These are phyloP conservation scores for Morinoia aosen DNA, from an alignment of 2,888 invertebrate species.

Conservation along the genomic window DNA sequence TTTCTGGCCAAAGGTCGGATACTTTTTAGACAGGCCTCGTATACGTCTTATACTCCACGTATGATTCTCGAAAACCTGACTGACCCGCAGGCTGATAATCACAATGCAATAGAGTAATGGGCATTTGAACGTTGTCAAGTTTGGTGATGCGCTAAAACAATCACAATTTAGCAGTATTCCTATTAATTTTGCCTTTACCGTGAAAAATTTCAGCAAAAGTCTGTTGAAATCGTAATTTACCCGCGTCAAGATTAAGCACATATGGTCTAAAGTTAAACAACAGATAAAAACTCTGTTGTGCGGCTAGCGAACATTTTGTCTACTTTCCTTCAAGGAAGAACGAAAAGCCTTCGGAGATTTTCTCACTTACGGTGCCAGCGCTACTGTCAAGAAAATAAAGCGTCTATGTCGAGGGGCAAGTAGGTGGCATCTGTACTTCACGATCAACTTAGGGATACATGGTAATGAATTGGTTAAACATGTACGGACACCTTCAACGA, in stretches of 20 bases:
- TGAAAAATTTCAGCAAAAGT: not conserved
- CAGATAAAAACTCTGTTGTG: not conserved
- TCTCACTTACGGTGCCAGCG: too few species aligned
- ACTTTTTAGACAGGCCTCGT: too few species aligned
- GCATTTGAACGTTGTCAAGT: not conserved
- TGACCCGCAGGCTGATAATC: not conserved
- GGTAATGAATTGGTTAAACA: too few species aligned
- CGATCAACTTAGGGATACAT: not conserved
- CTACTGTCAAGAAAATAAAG: not conserved
- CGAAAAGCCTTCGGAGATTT: too few species aligned
- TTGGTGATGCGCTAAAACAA: not conserved
- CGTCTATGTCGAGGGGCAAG: not conserved
- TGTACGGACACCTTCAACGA: too few species aligned
- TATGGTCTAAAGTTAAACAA: not conserved
- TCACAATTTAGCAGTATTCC: not conserved
- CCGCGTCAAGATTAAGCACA: not conserved
- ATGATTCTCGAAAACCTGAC: not conserved
- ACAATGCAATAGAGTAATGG: not conserved
- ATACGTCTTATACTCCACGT: not conserved
- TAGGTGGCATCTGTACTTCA: not conserved
- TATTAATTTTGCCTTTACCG: not conserved
- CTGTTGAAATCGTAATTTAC: not conserved
- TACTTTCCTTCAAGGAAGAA: too few species aligned
- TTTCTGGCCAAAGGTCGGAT: too few species aligned
- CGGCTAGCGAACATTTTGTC: too few species aligned